Evolutionary conservation across 2,797 vertebrate genomes (phyloP).

Genomic region (Rhabdophis nuchalis): DNA sequence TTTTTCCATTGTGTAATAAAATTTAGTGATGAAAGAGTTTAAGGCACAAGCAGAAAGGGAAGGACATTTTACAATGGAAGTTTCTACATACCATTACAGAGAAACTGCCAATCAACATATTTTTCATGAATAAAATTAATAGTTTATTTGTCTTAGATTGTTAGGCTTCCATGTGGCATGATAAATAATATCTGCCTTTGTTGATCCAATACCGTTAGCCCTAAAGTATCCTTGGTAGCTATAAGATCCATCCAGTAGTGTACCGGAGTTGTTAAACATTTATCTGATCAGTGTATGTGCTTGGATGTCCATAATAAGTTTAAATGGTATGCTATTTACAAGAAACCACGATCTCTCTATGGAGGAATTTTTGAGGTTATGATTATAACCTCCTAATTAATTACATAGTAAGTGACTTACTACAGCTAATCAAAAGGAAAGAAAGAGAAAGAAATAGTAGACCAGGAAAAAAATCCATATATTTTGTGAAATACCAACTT

Average conservation of each 20-base stretch:
- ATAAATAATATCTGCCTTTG: background rate
- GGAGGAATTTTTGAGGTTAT: background rate
- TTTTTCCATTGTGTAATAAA: slow-evolving; percentile 23
- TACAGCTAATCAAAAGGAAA: background rate
- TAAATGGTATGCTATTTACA: background rate
- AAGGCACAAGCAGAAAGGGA: slow-evolving; percentile 4
- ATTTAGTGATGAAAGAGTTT: slow-evolving; percentile 20
- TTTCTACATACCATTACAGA: background rate
- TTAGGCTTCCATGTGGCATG: background rate
- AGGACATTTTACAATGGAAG: background rate
- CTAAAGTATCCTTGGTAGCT: background rate
- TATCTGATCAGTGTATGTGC: background rate
- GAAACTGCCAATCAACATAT: background rate
- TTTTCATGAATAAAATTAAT: background rate
- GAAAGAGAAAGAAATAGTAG: background rate
- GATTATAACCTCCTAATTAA: background rate
- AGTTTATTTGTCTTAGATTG: background rate
- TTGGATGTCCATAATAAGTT: background rate
- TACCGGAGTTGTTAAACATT: background rate
- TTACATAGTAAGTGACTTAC: background rate
- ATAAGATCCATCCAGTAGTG: background rate
- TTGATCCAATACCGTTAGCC: background rate
- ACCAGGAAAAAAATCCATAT: background rate
- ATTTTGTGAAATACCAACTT: background rate
- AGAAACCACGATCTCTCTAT: background rate